Conservation (phyloP, 1,140 invertebrate species). For the silkworm (Bombyx mori) region DNA sequence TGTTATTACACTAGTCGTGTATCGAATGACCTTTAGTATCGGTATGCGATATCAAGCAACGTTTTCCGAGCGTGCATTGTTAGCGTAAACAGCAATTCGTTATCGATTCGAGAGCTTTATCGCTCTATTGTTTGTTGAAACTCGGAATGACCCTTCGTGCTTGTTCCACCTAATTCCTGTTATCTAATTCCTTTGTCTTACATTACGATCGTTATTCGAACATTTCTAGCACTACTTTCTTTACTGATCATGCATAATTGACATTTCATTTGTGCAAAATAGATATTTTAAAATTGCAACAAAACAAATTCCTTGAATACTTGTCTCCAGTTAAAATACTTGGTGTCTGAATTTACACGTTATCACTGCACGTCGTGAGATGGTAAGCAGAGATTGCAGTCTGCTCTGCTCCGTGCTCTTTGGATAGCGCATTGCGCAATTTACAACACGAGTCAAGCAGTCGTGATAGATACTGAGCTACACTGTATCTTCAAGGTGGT, state of each 20-base stretch:
- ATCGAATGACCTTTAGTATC: slow-evolving; percentile 24
- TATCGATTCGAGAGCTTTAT: slow-evolving; percentile 26
- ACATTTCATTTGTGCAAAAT: too few species aligned
- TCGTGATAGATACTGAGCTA: slow-evolving; percentile 36
- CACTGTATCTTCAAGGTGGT: slow-evolving; percentile 38
- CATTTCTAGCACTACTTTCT: too few species aligned
- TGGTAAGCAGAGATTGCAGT: slow-evolving; percentile 32
- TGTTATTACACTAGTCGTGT: slow-evolving; percentile 14
- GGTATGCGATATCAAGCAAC: slow-evolving; percentile 13
- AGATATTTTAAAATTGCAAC: too few species aligned
- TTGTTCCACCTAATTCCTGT: slow-evolving; percentile 8
- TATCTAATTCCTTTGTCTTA: background rate
- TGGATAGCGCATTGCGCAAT: slow-evolving; percentile 55
- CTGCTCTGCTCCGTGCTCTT: slow-evolving; percentile 27
- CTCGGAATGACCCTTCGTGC: slow-evolving; percentile 14
- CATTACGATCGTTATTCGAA: too few species aligned
- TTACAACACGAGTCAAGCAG: slow-evolving; percentile 34
- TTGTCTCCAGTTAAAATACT: too few species aligned
- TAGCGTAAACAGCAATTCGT: slow-evolving; percentile 24
- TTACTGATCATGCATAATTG: too few species aligned
- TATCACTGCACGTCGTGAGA: slow-evolving; percentile 38
- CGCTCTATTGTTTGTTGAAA: slow-evolving; percentile 30
- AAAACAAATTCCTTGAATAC: too few species aligned
- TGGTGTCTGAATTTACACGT: background rate
- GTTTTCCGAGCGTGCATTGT: slow-evolving; percentile 25